Percentiles rank a stretch among this genome's conserved stretches.
These are phyloP conservation scores for Acronicta leporina DNA, from an alignment of 2,888 invertebrate species.

Conservation along the genomic window DNA sequence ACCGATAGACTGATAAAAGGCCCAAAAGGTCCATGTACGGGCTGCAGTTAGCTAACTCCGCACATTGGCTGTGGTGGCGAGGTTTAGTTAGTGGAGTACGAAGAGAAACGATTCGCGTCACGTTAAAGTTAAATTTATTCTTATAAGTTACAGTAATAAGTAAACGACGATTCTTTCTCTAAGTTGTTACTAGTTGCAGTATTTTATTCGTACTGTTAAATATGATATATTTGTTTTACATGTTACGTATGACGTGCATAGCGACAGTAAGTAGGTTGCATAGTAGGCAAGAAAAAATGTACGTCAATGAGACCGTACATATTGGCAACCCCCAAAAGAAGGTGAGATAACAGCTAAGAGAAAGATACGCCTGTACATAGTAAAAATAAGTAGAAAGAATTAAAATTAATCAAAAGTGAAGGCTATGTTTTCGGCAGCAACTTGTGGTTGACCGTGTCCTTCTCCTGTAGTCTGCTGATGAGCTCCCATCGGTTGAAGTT, in stretches of 20 bases:
- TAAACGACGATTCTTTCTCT: not conserved
- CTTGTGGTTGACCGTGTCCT: not conserved
- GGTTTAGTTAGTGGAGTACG: not conserved
- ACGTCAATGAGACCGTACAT: conserved; percentile 10
- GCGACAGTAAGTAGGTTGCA: not conserved
- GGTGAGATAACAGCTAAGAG: conserved; percentile 1
- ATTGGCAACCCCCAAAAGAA: conserved; percentile 13
- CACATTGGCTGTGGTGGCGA: not conserved
- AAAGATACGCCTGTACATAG: conserved; percentile 4
- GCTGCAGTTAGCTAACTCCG: not conserved
- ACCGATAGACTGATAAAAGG: too few species aligned
- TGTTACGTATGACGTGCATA: not conserved
- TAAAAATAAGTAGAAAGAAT: not conserved
- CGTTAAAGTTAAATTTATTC: not conserved
- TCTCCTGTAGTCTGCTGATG: not conserved
- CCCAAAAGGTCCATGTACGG: too few species aligned
- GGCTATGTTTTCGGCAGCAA: conserved; percentile 2
- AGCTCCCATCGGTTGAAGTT: conserved; percentile 1
- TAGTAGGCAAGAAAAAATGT: not conserved
- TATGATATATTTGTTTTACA: not conserved
- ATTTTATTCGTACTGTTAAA: not conserved
- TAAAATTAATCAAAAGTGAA: conserved; percentile 1
- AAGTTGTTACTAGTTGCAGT: not conserved
- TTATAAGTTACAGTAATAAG: not conserved
- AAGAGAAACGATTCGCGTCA: not conserved